Conservation (phyloP, 2,797 vertebrate species). For the Protosalanx chinensis region DNA sequence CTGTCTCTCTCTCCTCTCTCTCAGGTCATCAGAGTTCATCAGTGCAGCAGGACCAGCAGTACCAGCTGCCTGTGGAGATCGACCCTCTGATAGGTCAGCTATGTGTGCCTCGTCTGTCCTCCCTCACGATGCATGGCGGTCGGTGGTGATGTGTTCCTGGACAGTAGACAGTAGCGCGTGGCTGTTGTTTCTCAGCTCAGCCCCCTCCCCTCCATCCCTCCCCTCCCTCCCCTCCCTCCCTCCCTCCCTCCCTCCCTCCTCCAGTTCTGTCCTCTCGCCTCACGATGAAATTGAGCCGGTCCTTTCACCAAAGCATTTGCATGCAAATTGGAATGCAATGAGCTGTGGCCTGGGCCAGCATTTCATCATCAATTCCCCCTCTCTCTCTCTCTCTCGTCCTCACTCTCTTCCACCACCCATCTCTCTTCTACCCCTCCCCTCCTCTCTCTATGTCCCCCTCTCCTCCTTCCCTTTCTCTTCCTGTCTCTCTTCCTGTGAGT, state of each 20-base stretch:
- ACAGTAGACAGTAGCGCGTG: constrained; percentile 78
- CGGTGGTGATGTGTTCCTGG: constrained; percentile 72
- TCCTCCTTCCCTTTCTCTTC: constrained; percentile 68
- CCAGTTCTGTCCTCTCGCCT: constrained; percentile 41
- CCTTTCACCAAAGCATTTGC: constrained; percentile 98
- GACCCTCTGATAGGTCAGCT: constrained; percentile 97
- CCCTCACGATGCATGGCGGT: background rate
- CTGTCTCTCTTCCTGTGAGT: constrained; percentile 2
- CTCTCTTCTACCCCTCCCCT: constrained; percentile 58
- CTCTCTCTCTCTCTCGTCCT: constrained; percentile 52
- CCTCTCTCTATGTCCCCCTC: constrained; percentile 70
- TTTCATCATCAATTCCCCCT: constrained; percentile 86
- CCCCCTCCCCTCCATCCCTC: background rate
- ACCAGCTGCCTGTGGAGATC: constrained; percentile 99
- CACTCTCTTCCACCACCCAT: background rate
- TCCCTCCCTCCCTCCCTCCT: background rate
- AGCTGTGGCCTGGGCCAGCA: constrained; percentile 96
- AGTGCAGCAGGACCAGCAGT: constrained; percentile 89
- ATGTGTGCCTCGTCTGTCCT: constrained; percentile 22
- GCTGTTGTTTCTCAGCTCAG: constrained; percentile 91
- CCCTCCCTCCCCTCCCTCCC: background rate
- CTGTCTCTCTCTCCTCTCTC: constrained; percentile 62
- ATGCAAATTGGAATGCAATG: constrained; percentile 99
- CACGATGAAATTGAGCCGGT: constrained; percentile 77
- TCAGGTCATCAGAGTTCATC: constrained; percentile 92